Base-by-base conservation (phyloP, 2,888 invertebrate species). In the Epistrophella euchroma region DNA sequence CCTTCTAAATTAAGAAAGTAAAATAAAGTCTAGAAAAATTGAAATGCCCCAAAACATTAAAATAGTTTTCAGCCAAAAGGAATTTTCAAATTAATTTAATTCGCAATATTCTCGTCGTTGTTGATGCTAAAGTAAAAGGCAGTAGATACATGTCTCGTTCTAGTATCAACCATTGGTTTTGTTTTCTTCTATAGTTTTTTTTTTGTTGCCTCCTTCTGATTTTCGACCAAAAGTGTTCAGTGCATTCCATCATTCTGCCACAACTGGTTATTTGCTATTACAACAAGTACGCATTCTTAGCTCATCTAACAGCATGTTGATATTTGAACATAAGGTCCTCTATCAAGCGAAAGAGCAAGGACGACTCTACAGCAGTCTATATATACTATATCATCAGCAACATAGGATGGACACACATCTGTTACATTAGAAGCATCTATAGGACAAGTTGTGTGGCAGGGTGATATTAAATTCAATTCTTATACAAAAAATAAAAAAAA, bases 1-100 rank as follows among this genome's bases (percentile, higher is more conserved):
- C 11, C 4, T 37, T 13, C 0, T 11, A 37, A 37, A 4, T 37
- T 37, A 4, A 13, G 15, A 40, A 40, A 40, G 5, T 40, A 40
- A 40, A 40, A 40, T 40, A 13, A 40, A 40, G 5, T 37, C 13
- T 13, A 37, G 13, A 4, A 4, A 15, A 40, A 1, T 15, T 37
- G 15, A 6, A 43, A n/a, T n/a, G 15, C 15, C 1, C 15, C 35
- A 43, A 7, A 37, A 37, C 13, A 0, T 37, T 13, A 60, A 45
- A 76, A 77, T 2, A 7, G 50, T 73, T 76, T 60, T 50, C 43
- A 56, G 73, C 50, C 22, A 72, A 60, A 25, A 70, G 70, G 72
- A 80, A 81, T 77, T 81, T 72, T 22, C 11, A 50, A 85, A 85
- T 81, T 81, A 85, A 85, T 85, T 85, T 81, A 15, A 62, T 62